Evolutionary conservation across 2,797 vertebrate genomes (phyloP).

Genomic region (Labeo calbasu): DNA sequence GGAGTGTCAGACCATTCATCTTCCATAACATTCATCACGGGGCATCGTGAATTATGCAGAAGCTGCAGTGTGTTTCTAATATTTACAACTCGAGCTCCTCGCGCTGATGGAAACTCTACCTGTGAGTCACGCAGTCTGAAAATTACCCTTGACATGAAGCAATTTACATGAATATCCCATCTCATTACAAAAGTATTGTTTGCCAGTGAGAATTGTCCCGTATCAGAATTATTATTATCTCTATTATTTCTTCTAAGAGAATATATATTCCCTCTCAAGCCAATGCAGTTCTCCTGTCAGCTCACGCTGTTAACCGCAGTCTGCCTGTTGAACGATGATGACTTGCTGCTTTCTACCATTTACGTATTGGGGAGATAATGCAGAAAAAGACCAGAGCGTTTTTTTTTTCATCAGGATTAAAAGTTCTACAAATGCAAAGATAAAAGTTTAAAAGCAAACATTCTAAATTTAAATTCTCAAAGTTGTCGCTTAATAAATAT

Average conservation of each 20-base stretch:
- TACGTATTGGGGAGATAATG: neutral
- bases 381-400: neutral
- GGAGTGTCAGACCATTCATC: slow-evolving; percentile 46
- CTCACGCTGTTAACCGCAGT: slow-evolving; percentile 30
- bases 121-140: slow-evolving; percentile 52
- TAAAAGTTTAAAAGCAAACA: neutral
- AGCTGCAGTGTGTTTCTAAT: slow-evolving; percentile 52
- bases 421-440: neutral
- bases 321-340: slow-evolving; percentile 9
- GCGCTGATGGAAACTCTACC: slow-evolving; percentile 49
- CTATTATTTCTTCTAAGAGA: slow-evolving; percentile 38
- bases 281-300: slow-evolving; percentile 26
- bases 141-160: slow-evolving; percentile 36
- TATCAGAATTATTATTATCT: slow-evolving; percentile 36
- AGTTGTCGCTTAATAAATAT: neutral
- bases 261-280: slow-evolving; percentile 35
- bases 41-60: slow-evolving; percentile 43
- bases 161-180: slow-evolving; percentile 47
- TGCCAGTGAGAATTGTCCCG: slow-evolving; percentile 36
- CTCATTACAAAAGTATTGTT: slow-evolving; percentile 45
- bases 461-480: neutral
- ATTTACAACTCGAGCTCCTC: slow-evolving; percentile 49
- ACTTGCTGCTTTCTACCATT: slow-evolving; percentile 23
- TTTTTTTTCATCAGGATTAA: neutral
- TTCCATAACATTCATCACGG: slow-evolving; percentile 44